Percentiles rank a stretch among this genome's conserved stretches.
Evolutionary conservation across 2,113 vertebrate genomes (phyloP).

Genomic region (Myocastor coypus): DNA sequence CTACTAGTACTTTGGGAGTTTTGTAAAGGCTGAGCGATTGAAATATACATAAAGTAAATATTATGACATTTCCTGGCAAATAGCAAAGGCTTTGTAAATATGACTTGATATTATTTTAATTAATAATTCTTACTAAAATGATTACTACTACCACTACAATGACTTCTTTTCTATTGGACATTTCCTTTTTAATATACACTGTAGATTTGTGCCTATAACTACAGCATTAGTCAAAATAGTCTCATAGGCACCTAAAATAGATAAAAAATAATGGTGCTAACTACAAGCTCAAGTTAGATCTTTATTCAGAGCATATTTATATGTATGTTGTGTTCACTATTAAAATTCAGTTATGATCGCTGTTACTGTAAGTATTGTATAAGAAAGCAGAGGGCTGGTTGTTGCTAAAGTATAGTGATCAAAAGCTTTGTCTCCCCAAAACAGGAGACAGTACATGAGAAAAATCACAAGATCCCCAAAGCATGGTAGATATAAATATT

Average conservation of each 20-base stretch:
- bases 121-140: constrained; percentile 14
- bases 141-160: too few relatives aligned
- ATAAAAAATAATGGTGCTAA: neutral
- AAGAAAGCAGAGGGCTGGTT: neutral
- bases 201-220: neutral
- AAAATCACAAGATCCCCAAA: neutral
- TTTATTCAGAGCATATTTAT: neutral
- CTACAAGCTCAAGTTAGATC: neutral
- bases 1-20: neutral
- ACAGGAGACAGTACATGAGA: neutral
- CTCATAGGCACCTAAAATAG: neutral
- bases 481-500: neutral
- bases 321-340: neutral
- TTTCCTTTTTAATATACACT: neutral
- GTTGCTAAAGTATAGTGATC: neutral
- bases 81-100: neutral
- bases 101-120: neutral
- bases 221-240: neutral
- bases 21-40: neutral
- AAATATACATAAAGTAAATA: constrained; percentile 2
- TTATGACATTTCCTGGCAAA: neutral
- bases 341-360: neutral
- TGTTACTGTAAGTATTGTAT: constrained; percentile 14
- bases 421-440: neutral
- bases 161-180: neutral